phyloP scores from a whole-genome alignment of 2,113 vertebrate species.

The Megaptera novaeangliae region DNA sequence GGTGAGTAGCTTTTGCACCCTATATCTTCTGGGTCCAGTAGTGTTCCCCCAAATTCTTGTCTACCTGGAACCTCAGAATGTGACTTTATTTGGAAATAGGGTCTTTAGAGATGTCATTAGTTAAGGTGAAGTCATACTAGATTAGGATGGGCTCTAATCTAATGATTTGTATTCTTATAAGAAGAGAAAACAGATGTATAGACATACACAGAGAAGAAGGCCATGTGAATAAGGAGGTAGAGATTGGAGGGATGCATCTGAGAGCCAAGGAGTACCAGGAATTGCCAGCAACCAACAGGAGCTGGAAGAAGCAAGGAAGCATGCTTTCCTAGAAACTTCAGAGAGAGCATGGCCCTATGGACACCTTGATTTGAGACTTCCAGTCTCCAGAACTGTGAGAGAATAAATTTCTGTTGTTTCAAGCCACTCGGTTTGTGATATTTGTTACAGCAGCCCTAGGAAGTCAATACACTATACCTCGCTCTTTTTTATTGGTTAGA shows the following conservation, averaged over 20 bases:
- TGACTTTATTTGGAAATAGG: not conserved
- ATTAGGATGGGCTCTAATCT: not conserved
- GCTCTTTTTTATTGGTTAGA: conserved; percentile 1
- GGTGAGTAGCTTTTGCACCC: not conserved
- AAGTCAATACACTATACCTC: not conserved
- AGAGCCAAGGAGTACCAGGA: not conserved
- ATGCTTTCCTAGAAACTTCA: not conserved
- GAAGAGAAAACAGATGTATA: not conserved
- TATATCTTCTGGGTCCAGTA: not conserved
- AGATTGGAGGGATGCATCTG: not conserved
- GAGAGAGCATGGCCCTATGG: not conserved
- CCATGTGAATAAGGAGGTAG: not conserved
- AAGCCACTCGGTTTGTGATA: not conserved
- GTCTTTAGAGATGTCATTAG: not conserved
- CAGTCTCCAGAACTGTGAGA: not conserved
- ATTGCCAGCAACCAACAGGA: not conserved
- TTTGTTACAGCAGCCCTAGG: not conserved
- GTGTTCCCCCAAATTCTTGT: not conserved
- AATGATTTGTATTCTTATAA: not conserved
- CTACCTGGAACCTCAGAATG: not conserved
- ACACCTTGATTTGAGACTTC: not conserved
- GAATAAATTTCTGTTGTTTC: not conserved
- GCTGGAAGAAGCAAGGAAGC: not conserved
- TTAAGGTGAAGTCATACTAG: not conserved
- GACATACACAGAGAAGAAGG: not conserved